phyloP scores from a whole-genome alignment of 2,888 invertebrate species.

The Drosophila lacicola region DNA sequence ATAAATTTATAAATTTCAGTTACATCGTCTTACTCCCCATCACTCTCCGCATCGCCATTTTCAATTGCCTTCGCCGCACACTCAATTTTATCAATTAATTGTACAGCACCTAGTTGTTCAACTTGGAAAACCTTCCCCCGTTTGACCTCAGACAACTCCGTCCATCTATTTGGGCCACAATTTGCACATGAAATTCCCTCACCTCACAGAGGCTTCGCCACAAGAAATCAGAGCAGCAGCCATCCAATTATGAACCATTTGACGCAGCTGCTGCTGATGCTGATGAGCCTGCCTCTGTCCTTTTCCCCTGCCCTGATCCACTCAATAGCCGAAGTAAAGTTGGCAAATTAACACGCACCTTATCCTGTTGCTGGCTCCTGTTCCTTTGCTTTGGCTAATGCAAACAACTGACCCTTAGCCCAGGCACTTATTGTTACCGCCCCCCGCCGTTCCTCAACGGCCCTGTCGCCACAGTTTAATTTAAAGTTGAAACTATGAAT shows the following conservation, averaged over 20 bases:
- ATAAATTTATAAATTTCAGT: neutral
- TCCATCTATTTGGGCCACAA: constrained; percentile 36
- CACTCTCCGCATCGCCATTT: no score
- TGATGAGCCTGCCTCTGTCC: constrained; percentile 9
- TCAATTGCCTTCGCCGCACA: no score
- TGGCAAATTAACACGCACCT: constrained; percentile 75
- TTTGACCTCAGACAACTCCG: neutral
- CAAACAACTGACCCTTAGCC: constrained; percentile 71
- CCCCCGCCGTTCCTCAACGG: neutral
- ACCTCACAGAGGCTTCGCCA: constrained; percentile 49
- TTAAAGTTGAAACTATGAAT: constrained; percentile 77
- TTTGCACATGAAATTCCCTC: constrained; percentile 46
- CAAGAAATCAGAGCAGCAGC: constrained; percentile 62
- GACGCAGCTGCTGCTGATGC: constrained; percentile 58
- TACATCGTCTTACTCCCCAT: neutral
- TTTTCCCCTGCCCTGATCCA: neutral
- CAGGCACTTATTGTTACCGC: constrained; percentile 41
- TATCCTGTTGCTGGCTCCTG: constrained; percentile 15
- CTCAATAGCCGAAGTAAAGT: constrained; percentile 37
- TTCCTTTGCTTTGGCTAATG: constrained; percentile 38
- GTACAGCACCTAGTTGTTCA: constrained; percentile 9
- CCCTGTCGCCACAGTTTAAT: constrained; percentile 50
- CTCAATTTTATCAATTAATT: constrained; percentile 30
- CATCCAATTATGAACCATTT: constrained; percentile 76
- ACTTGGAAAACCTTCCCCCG: constrained; percentile 14